Evolutionary conservation across 1,140 invertebrate species (phyloP).

Genomic region (Drosophila nikananu): DNA sequence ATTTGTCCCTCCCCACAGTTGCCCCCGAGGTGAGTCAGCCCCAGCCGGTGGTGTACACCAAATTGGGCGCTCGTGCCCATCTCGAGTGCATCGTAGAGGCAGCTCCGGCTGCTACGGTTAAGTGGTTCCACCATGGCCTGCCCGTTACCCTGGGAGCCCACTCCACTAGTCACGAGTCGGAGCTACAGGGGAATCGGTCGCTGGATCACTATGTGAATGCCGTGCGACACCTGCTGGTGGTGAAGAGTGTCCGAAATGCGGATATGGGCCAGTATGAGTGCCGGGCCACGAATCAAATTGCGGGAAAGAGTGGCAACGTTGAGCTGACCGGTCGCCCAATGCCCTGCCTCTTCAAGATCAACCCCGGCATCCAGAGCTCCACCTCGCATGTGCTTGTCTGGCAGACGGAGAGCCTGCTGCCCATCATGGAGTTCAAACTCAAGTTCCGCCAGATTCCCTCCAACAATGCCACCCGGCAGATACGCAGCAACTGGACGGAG

Average conservation of each 20-base stretch:
- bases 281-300: slow-evolving; percentile 90
- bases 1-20: slow-evolving; percentile 86
- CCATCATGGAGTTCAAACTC: slow-evolving; percentile 89
- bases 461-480: slow-evolving; percentile 51
- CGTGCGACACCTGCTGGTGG: slow-evolving; percentile 88
- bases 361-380: slow-evolving; percentile 75
- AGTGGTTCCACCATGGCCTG: slow-evolving; percentile 87
- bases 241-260: slow-evolving; percentile 88
- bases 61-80: slow-evolving; percentile 88
- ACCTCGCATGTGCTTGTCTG: slow-evolving; percentile 88
- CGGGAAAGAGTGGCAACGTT: slow-evolving; percentile 86
- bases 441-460: slow-evolving; percentile 87
- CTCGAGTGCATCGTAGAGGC: slow-evolving; percentile 90
- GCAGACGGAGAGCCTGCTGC: slow-evolving; percentile 90
- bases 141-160: slow-evolving; percentile 87
- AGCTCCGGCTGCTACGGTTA: slow-evolving; percentile 88
- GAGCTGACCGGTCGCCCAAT: slow-evolving; percentile 87
- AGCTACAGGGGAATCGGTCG: slow-evolving; percentile 58
- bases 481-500: slow-evolving; percentile 87
- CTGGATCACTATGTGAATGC: slow-evolving; percentile 64
- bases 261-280: slow-evolving; percentile 93
- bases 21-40: slow-evolving; percentile 89
- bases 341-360: slow-evolving; percentile 88
- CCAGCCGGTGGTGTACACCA: slow-evolving; percentile 90
- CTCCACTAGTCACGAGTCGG: slow-evolving; percentile 85